Evolutionary conservation across 2,797 vertebrate genomes (phyloP), one percentile per base, ranked within the genome.

Genomic region (Gambelia wislizenii): DNA sequence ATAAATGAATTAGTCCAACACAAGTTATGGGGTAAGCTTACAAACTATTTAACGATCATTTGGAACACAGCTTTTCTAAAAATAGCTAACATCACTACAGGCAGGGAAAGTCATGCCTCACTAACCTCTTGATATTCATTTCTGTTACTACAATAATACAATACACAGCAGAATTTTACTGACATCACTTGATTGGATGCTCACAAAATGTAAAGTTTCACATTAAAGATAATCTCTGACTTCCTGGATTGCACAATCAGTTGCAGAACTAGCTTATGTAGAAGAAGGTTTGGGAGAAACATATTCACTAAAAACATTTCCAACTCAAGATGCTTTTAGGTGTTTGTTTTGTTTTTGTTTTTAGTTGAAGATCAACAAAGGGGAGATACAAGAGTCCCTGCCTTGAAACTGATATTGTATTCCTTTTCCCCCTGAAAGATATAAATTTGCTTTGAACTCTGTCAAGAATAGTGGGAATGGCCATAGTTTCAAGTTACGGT

Each of bases 111-210:
- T 44, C 78, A 88, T 82, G 83, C 70, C 69, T 75, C 88, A 75
- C 83, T 85, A 85, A 83, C 72, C 82, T 83, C 79, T 83, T 90
- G 72, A 83, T 83, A 87, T 78, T 78, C 72, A 54, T 69, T 87
- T 76, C 47, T 44, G 27, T 44, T 75, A 74, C 49, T 85, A 59
- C 44, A 87, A 78, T 86, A 90, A 36, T 84, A 83, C 14, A 90
- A 36, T 84, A 83, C 14, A 67, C 78, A 82, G 54, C 39, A 36
- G 86, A 76, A 77, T 47, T 74, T 27, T 47, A 69, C 61, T 88
- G 90, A 81, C 83, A 88, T 91, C 70, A 85, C 2, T 91, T 88
- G 70, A 88, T 88, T 22, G 81, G 47, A 87, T 76, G 59, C 61
- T 88, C 16, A 77, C 78, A 76, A 81, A 82, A 70, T 49, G 16